Percentiles rank a stretch among this genome's conserved stretches.
phyloP scores from a whole-genome alignment of 2,797 vertebrate species.

The Synaphobranchus kaupii region DNA sequence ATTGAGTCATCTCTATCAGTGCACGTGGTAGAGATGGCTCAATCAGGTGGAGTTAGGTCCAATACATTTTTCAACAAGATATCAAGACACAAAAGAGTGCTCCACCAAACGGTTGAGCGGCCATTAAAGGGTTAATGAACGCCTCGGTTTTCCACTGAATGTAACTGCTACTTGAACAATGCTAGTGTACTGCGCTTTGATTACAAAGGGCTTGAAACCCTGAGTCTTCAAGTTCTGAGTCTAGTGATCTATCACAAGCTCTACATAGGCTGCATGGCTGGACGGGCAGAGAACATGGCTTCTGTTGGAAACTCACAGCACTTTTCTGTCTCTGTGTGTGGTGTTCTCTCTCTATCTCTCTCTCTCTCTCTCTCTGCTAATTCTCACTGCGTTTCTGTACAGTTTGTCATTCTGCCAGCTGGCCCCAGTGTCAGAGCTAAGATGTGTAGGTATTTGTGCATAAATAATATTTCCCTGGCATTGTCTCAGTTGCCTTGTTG shows the following conservation, averaged over 20 bases:
- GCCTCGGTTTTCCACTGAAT: not conserved
- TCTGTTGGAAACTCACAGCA: not conserved
- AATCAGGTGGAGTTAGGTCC: too few relatives aligned
- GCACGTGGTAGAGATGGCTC: too few relatives aligned
- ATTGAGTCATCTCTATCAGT: too few relatives aligned
- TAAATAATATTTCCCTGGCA: not conserved
- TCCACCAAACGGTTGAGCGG: too few relatives aligned
- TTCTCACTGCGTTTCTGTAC: not conserved
- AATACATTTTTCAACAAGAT: too few relatives aligned
- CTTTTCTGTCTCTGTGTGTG: not conserved
- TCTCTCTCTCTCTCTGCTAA: not conserved
- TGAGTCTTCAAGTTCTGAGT: not conserved
- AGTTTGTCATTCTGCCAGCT: not conserved
- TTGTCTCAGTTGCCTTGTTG: not conserved
- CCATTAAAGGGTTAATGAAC: not conserved
- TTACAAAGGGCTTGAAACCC: not conserved
- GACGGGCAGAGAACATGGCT: not conserved
- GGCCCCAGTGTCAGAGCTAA: not conserved
- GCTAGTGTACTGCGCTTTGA: not conserved
- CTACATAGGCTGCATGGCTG: not conserved
- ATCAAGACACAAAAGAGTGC: too few relatives aligned
- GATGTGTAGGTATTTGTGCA: not conserved
- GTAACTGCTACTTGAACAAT: not conserved
- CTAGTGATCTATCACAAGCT: not conserved
- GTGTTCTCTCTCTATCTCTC: too few relatives aligned